Conservation (phyloP, 92 coral and sea anemone species). For the Palythoa grandiflora region DNA sequence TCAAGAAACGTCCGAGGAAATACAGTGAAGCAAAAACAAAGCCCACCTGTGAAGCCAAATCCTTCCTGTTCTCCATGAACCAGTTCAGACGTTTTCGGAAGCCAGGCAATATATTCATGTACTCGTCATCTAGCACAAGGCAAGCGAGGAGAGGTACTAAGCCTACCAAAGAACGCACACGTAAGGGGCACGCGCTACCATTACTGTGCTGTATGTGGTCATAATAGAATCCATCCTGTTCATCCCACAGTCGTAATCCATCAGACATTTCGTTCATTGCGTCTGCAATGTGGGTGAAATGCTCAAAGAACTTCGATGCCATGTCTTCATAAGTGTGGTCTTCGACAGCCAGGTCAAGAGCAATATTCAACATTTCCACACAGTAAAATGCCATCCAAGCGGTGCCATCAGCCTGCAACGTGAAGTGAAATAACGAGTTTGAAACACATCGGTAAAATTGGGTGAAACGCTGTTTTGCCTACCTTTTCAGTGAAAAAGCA, state of each 20-base stretch:
- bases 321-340: slow-evolving; percentile 94
- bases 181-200: slow-evolving; percentile 73
- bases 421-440: background rate
- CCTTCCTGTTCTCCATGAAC: slow-evolving; percentile 91
- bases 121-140: slow-evolving; percentile 92
- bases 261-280: slow-evolving; percentile 95
- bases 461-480: background rate
- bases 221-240: slow-evolving; percentile 94
- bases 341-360: slow-evolving; percentile 85
- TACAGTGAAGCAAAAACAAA: background rate
- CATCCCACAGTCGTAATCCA: slow-evolving; percentile 97
- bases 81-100: slow-evolving; percentile 93
- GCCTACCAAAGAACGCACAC: slow-evolving; percentile 97
- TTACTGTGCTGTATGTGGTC: slow-evolving; percentile 72
- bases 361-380: slow-evolving; percentile 89
- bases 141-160: slow-evolving; percentile 93
- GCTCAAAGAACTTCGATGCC: slow-evolving; percentile 99
- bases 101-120: slow-evolving; percentile 90
- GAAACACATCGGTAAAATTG: background rate
- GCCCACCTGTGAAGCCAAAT: slow-evolving; percentile 91
- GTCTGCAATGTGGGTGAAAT: slow-evolving; percentile 94
- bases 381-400: slow-evolving; percentile 99
- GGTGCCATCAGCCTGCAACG: slow-evolving; percentile 93
- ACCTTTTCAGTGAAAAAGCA: background rate
- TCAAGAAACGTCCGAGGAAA: background rate